phyloP scores from a whole-genome alignment of 1,140 invertebrate species.

The Leguminivora glycinivorella region DNA sequence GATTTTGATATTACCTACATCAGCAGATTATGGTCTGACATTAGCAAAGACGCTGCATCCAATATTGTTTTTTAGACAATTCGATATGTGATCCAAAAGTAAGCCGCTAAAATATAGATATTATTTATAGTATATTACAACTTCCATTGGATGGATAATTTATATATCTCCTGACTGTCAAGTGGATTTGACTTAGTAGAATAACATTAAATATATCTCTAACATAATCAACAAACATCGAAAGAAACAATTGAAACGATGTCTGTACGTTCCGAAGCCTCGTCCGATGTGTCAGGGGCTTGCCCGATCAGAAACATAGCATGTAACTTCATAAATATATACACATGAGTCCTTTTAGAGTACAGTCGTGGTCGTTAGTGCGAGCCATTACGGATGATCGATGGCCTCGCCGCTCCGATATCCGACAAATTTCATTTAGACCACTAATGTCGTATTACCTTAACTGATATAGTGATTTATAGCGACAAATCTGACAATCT shows the following conservation, averaged over 20 bases:
- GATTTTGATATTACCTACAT: neutral
- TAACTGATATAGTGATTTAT: slow-evolving; percentile 46
- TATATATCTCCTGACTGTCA: neutral
- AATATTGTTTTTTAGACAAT: too few species aligned
- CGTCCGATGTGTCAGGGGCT: neutral
- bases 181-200: neutral
- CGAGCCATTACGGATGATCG: slow-evolving; percentile 68
- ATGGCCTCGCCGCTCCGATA: slow-evolving; percentile 60
- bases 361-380: slow-evolving; percentile 51
- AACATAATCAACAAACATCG: slow-evolving; percentile 20
- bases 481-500: slow-evolving; percentile 9
- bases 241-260: slow-evolving; percentile 25
- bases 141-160: neutral
- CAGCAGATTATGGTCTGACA: neutral
- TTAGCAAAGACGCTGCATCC: too few species aligned
- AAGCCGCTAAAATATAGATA: neutral
- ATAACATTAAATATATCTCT: slow-evolving; percentile 2
- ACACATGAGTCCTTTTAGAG: neutral
- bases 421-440: slow-evolving; percentile 75
- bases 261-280: slow-evolving; percentile 8
- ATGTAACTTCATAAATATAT: neutral
- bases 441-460: slow-evolving; percentile 50
- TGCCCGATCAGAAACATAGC: neutral
- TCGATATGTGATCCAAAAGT: too few species aligned
- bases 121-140: too few species aligned